Evolutionary conservation across 2,888 invertebrate genomes (phyloP).

Genomic region (Scaptomyza caliginosa): DNA sequence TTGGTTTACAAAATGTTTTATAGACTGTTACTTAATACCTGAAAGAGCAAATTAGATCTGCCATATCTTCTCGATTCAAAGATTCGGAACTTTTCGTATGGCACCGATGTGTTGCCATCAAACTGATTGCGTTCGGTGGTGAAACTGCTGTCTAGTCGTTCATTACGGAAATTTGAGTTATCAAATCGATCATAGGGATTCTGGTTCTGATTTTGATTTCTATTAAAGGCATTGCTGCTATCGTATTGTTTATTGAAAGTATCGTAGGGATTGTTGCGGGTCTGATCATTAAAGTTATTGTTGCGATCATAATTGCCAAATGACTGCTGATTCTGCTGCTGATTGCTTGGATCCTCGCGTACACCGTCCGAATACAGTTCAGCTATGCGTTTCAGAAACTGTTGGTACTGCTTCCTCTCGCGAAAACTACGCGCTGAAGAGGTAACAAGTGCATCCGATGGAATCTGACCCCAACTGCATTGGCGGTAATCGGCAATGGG

Average conservation of each 20-base stretch:
- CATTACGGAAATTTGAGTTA: constrained; percentile 64
- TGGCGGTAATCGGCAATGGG: constrained; percentile 88
- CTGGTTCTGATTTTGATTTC: constrained; percentile 54
- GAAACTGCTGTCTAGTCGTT: constrained; percentile 81
- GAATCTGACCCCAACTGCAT: constrained; percentile 94
- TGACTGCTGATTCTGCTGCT: constrained; percentile 46
- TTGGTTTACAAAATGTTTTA: background rate
- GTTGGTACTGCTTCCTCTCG: constrained; percentile 86
- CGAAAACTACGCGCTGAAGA: constrained; percentile 88
- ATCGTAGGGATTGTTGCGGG: constrained; percentile 57
- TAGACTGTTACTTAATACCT: constrained; percentile 85
- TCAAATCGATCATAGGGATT: constrained; percentile 60
- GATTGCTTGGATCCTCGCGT: constrained; percentile 63
- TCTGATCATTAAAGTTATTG: constrained; percentile 62
- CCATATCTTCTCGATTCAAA: constrained; percentile 90
- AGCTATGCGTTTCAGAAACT: constrained; percentile 87
- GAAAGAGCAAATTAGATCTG: constrained; percentile 90
- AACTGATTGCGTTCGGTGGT: constrained; percentile 68
- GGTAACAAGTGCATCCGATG: constrained; percentile 93
- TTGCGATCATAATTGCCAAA: constrained; percentile 59
- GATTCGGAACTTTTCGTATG: constrained; percentile 88
- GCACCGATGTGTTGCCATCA: constrained; percentile 70
- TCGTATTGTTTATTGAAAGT: constrained; percentile 52
- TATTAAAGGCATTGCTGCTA: constrained; percentile 39
- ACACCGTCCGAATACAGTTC: constrained; percentile 85